Evolutionary conservation across 2,888 invertebrate genomes (phyloP), one percentile per base, ranked within the genome.

Genomic region (Thereva unica): DNA sequence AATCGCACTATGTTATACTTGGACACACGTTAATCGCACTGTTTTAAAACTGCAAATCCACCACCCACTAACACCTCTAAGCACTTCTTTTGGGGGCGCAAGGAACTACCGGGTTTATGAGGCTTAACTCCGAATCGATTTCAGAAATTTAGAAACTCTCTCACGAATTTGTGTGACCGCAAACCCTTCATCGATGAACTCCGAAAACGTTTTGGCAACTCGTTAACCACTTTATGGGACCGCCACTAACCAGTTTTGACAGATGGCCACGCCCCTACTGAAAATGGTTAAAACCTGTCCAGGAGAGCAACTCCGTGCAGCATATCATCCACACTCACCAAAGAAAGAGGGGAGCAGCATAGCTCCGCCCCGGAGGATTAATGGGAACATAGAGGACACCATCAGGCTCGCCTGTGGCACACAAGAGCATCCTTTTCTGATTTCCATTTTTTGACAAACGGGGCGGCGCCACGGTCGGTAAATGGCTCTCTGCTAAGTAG

Each of bases 121-220:
- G 23, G 23, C 23, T 23, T 23, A 23, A 23, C 23, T 23, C 23
- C 23, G 23, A 23, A 23, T 23, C 23, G 23, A 23, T 23, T 23
- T 23, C 23, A 23, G 2, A 23, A 23, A 23, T 23, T 23, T 23
- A 23, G 23, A 23, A 23, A 23, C 23, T 23, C 23, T 23, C 41
- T 61, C 50, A 12, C 42, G 41, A 40, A 50, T 41, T 10, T 4
- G 2, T 23, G 9, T 44, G 37, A 56, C 69, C 67, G 56, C 63
- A 64, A 75, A 77, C 74, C 77, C 76, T 78, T 77, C 79, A 74
- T 76, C 74, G 73, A 76, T 76, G 77, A 77, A 76, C 74, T 78
- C 76, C 78, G 77, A 78, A 79, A 77, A 74, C 76, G 77, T 74
- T 78, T 75, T 79, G 77, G 71, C 74, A 73, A 69, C 68, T 73